These are phyloP conservation scores for Stenodera caucasica DNA, from an alignment of 2,888 invertebrate species.

Conservation along the genomic window DNA sequence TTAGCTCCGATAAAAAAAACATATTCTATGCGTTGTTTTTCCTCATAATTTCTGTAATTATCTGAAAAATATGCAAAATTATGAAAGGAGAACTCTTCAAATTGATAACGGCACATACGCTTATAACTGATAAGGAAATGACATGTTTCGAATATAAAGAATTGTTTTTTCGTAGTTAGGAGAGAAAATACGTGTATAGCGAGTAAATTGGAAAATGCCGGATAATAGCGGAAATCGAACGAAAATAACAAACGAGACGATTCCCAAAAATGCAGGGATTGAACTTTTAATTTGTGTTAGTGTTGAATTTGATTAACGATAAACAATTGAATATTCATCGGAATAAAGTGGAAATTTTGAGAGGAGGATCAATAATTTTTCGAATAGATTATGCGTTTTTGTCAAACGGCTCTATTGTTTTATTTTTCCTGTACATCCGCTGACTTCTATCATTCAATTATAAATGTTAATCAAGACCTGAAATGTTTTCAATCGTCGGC, in stretches of 20 bases:
- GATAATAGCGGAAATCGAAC: slow-evolving; percentile 8
- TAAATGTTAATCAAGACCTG: slow-evolving; percentile 41
- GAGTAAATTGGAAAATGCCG: background rate
- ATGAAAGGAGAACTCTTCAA: slow-evolving; percentile 43
- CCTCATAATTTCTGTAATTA: slow-evolving; percentile 43
- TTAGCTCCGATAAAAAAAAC: slow-evolving; percentile 36
- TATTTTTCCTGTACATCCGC: slow-evolving; percentile 36
- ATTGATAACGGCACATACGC: slow-evolving; percentile 28
- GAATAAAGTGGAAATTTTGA: slow-evolving; percentile 13
- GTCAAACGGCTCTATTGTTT: slow-evolving; percentile 21
- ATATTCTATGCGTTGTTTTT: slow-evolving; percentile 36
- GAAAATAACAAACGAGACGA: too few relatives aligned
- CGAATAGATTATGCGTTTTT: slow-evolving; percentile 4
- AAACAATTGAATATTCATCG: slow-evolving; percentile 24
- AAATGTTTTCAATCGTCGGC: slow-evolving; percentile 34
- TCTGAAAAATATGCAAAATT: slow-evolving; percentile 45
- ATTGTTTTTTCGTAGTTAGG: background rate
- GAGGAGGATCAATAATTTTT: slow-evolving; percentile 24
- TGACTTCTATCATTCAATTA: slow-evolving; percentile 43
- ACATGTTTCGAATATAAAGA: slow-evolving; percentile 36
- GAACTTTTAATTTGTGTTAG: background rate
- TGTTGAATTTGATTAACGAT: background rate
- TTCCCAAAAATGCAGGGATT: too few relatives aligned
- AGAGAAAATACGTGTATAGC: slow-evolving; percentile 8
- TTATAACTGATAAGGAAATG: slow-evolving; percentile 34